These are phyloP conservation scores for Mormyrus iriodes DNA, from an alignment of 2,113 vertebrate species.

Conservation along the genomic window DNA sequence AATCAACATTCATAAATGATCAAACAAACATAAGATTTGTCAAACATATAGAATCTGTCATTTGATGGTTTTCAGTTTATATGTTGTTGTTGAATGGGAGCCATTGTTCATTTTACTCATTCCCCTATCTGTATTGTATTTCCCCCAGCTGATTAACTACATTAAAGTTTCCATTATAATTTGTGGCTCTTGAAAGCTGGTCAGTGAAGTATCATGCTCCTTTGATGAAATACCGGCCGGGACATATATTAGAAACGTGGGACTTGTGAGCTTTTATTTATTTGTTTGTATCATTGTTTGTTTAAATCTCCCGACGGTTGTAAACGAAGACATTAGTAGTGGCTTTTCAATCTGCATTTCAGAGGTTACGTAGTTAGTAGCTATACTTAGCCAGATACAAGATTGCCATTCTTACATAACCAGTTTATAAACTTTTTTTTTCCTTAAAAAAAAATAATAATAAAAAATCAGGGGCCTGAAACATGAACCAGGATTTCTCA, in stretches of 20 bases:
- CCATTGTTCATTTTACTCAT: background rate
- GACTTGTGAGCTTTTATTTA: background rate
- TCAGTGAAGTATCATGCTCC: too few species aligned
- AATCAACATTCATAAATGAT: background rate
- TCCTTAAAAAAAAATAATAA: too few species aligned
- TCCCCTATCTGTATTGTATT: background rate
- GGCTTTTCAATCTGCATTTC: background rate
- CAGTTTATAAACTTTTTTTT: background rate
- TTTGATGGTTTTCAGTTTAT: background rate
- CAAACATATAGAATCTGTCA: background rate
- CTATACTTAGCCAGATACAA: background rate
- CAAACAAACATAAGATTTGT: background rate
- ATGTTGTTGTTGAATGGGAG: background rate
- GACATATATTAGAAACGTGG: background rate
- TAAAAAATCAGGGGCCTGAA: background rate
- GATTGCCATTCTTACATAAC: background rate
- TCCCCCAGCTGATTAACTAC: background rate
- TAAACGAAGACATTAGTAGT: background rate
- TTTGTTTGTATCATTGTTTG: background rate
- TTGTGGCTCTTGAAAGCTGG: slow-evolving; percentile 14
- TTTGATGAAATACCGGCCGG: background rate
- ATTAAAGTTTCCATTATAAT: background rate
- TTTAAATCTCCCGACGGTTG: background rate
- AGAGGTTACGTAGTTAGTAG: background rate
- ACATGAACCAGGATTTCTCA: background rate